Base-by-base conservation (phyloP, 1,140 invertebrate species). In the Megathymus violae region DNA sequence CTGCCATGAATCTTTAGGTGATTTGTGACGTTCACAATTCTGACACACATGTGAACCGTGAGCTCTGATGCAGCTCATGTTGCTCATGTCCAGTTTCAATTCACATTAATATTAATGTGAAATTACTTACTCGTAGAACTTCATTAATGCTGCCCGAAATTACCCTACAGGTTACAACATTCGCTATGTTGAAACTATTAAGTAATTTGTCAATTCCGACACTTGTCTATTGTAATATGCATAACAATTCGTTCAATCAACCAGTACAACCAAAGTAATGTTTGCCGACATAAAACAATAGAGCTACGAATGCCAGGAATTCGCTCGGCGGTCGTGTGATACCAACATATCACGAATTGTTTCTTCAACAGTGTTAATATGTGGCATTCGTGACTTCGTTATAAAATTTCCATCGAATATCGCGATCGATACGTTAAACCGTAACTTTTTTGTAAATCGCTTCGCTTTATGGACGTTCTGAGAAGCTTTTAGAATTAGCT, bases 171-270 rank as follows among this genome's bases (percentile, higher is more conserved):
- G 27, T 31, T 31, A 31, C 27, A 31, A 1, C n/a, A 36, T 31
- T 31, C 34, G 34, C 4, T 36, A 36, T 36, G 34, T 36, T 36
- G 34, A 36, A 36, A 36, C 34, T 11, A 36, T 36, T 36, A n/a
- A 36, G 34, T 36, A n/a, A 36, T 36, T 36, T 36, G 1, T 36
- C n/a, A 1, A 36, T 36, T 36, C 4, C 25, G 31, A 48, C 11
- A 48, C 27, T 31, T 31, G 25, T 48, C 46, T 31, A 48, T 44
- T 11, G 14, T 31, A 13, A 15, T 48, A 16, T 31, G 22, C 22
- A 19, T 44, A 48, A 34, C 46, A 15, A 48, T 48, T 31, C 46
- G 2, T 31, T 1, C 7, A 48, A 48, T 25, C 31, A 34, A 48
- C 19, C 25, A 25, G 46, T 16, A 25, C 4, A 44, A 44, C n/a